phyloP scores from a whole-genome alignment of 2,113 vertebrate species.

The Propithecus coquereli region DNA sequence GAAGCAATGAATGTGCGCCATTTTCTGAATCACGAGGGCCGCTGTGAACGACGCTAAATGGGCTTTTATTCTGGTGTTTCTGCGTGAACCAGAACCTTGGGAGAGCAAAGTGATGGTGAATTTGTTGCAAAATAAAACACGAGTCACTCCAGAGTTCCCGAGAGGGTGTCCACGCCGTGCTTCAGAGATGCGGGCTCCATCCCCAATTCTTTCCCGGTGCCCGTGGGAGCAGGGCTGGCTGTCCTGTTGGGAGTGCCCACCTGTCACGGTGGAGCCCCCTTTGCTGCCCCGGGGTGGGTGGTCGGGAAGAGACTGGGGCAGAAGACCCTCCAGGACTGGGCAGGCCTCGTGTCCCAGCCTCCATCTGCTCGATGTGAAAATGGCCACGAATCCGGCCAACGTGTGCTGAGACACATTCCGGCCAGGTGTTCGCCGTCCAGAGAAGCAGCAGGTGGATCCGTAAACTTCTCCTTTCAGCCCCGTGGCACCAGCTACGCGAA shows the following conservation, averaged over 20 bases:
- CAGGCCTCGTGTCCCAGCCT: accelerated
- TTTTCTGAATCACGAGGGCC: neutral
- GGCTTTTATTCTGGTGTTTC: neutral
- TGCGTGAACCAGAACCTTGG: neutral
- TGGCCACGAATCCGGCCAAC: accelerated
- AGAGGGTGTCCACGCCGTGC: accelerated
- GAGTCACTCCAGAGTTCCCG: accelerated
- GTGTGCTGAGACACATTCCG: accelerated
- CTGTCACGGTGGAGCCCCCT: accelerated
- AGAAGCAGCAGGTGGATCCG: neutral
- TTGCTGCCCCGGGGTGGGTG: accelerated
- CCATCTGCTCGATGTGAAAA: accelerated
- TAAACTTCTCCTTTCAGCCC: accelerated
- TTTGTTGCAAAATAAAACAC: neutral
- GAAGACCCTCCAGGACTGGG: accelerated
- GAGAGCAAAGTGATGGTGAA: neutral
- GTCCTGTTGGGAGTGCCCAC: accelerated
- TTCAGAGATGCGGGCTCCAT: accelerated
- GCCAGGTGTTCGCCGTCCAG: accelerated
- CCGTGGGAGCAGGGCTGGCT: accelerated
- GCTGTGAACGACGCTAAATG: neutral
- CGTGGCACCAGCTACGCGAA: accelerated
- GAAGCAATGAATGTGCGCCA: neutral
- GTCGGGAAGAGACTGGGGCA: accelerated
- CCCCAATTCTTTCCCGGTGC: accelerated